Conservation (phyloP, 2,113 vertebrate species). For the Cheilinus undulatus region DNA sequence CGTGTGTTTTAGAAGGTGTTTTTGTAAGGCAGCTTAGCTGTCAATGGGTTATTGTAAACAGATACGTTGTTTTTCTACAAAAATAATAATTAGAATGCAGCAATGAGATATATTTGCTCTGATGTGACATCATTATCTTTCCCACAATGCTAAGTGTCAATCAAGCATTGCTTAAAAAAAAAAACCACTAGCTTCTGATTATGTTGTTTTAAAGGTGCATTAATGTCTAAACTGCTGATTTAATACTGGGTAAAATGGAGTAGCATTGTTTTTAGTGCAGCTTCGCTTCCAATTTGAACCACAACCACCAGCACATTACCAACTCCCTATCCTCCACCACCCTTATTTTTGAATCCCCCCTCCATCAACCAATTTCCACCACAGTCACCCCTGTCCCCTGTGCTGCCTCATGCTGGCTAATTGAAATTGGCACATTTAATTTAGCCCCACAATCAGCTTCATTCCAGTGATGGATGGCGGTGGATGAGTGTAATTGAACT, state of each 20-base stretch:
- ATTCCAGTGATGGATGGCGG: constrained; percentile 84
- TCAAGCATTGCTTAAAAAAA: too few relatives aligned
- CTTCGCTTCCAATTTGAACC: constrained; percentile 4
- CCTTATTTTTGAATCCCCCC: constrained; percentile 43
- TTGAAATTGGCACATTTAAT: constrained; percentile 87
- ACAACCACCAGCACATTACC: background rate
- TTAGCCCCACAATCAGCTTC: constrained; percentile 80
- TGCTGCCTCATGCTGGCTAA: constrained; percentile 68
- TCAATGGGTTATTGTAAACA: too few relatives aligned
- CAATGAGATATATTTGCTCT: too few relatives aligned
- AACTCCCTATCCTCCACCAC: background rate
- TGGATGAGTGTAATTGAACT: constrained; percentile 85
- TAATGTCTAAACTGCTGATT: background rate
- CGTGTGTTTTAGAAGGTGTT: too few relatives aligned
- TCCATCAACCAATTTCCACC: constrained; percentile 66
- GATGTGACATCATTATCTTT: background rate
- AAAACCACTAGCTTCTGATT: background rate
- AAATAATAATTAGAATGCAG: too few relatives aligned
- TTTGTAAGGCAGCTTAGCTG: too few relatives aligned
- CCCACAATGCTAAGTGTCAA: background rate
- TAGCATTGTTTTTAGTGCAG: background rate
- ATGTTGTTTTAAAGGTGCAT: too few relatives aligned
- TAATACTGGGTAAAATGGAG: background rate
- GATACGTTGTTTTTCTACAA: too few relatives aligned
- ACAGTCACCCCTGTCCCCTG: constrained; percentile 67